Evolutionary conservation across 2,888 invertebrate species (phyloP).

Genomic region (Muschampia plurimacula): DNA sequence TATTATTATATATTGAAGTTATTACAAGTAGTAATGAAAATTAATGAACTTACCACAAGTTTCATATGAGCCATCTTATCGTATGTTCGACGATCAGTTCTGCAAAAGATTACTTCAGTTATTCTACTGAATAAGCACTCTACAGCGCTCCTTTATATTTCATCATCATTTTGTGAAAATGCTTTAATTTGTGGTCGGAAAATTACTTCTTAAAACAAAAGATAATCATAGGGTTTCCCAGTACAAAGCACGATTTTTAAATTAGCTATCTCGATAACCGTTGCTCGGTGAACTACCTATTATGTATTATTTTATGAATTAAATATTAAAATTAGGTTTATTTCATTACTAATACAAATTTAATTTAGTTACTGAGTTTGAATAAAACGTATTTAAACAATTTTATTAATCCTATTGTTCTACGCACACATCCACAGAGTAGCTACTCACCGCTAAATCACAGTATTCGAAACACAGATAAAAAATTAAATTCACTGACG

Average conservation of each 20-base stretch:
- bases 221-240: neutral
- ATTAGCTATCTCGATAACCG: neutral
- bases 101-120: conserved; percentile 21
- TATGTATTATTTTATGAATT: too few relatives aligned
- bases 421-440: neutral
- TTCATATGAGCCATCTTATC: conserved; percentile 29
- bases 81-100: conserved; percentile 11
- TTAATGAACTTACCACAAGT: conserved; percentile 23
- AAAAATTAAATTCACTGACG: conserved; percentile 20
- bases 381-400: too few relatives aligned
- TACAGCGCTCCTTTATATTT: conserved; percentile 13
- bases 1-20: too few relatives aligned
- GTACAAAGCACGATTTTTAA: neutral
- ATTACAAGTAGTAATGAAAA: neutral
- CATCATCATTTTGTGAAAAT: neutral
- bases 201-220: conserved; percentile 20
- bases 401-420: neutral
- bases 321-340: too few relatives aligned
- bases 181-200: neutral
- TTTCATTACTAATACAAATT: too few relatives aligned
- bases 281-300: neutral
- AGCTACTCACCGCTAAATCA: conserved; percentile 28
- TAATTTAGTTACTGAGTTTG: too few relatives aligned
- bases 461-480: conserved; percentile 30
- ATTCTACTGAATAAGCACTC: conserved; percentile 11